Conservation (phyloP, 1,140 invertebrate species). For the Leptinotarsa lineolata region DNA sequence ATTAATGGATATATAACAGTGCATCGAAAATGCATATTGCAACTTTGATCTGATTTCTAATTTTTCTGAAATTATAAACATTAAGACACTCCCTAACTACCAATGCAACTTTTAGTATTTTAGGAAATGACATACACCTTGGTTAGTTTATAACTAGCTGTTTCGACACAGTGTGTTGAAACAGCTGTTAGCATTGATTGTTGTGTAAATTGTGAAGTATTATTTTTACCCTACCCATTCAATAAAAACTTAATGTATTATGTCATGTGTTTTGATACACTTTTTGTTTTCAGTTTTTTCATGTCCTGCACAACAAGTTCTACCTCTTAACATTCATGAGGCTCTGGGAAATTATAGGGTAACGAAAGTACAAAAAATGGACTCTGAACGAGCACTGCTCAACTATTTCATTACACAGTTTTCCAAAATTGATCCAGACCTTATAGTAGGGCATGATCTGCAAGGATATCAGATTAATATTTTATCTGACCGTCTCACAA, state of each 20-base stretch:
- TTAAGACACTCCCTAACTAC: too few species aligned
- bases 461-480: slow-evolving; percentile 86
- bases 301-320: slow-evolving; percentile 74
- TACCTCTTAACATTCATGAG: slow-evolving; percentile 80
- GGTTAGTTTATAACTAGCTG: too few species aligned
- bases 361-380: slow-evolving; percentile 78
- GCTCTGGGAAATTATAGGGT: slow-evolving; percentile 66
- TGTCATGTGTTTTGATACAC: not conserved
- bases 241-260: too few species aligned
- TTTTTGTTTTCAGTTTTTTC: slow-evolving; percentile 72
- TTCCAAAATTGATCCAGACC: slow-evolving; percentile 87
- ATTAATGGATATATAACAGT: not conserved
- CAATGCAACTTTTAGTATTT: too few species aligned
- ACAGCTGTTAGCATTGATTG: too few species aligned
- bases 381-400: slow-evolving; percentile 83
- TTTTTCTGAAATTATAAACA: not conserved
- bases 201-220: too few species aligned
- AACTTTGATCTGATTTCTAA: not conserved
- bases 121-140: too few species aligned
- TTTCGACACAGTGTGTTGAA: too few species aligned
- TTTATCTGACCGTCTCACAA: slow-evolving; percentile 79
- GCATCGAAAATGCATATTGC: not conserved
- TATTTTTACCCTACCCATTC: too few species aligned
- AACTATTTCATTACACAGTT: slow-evolving; percentile 84
- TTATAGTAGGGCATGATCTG: slow-evolving; percentile 91